Percentiles rank a stretch among this genome's conserved stretches.
Conservation (phyloP, 2,888 invertebrate species). For the Calephelis perditalis region DNA sequence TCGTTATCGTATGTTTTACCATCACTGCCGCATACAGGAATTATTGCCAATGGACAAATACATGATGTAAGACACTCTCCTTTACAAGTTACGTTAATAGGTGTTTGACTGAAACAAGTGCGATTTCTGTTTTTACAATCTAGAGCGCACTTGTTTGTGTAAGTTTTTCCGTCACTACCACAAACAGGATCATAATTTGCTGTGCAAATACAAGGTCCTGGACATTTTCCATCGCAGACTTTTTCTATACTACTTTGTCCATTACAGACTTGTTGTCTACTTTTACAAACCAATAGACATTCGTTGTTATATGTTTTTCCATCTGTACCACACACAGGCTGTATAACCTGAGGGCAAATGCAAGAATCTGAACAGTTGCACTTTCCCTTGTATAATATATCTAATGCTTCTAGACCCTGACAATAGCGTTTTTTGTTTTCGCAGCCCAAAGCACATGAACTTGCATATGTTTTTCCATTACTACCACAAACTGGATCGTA, state of each 20-base stretch:
- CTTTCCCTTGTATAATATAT: conserved; percentile 13
- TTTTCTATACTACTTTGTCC: conserved; percentile 18
- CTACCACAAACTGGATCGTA: conserved; percentile 37
- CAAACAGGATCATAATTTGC: conserved; percentile 22
- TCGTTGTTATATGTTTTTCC: conserved; percentile 33
- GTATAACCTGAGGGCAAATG: not conserved
- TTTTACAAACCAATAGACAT: conserved; percentile 32
- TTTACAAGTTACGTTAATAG: not conserved
- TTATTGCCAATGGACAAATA: conserved; percentile 19
- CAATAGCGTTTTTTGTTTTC: conserved; percentile 18
- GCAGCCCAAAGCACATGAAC: conserved; percentile 25
- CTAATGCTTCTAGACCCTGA: not conserved
- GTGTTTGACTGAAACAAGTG: not conserved
- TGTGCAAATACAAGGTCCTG: conserved; percentile 18
- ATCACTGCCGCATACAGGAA: conserved; percentile 29
- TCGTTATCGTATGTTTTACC: conserved; percentile 26
- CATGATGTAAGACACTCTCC: conserved; percentile 18
- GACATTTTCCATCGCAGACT: conserved; percentile 25
- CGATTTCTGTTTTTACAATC: conserved; percentile 1
- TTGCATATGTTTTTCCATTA: conserved; percentile 27
- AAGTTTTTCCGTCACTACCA: conserved; percentile 33
- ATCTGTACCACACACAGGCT: conserved; percentile 21
- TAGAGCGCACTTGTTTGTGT: conserved; percentile 15
- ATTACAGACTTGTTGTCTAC: conserved; percentile 19
- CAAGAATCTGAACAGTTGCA: conserved; percentile 20